A percentile compares a stretch with the other conserved stretches of the same genome.
Conservation (phyloP, 2,797 vertebrate species). For the Xerus rutilus region DNA sequence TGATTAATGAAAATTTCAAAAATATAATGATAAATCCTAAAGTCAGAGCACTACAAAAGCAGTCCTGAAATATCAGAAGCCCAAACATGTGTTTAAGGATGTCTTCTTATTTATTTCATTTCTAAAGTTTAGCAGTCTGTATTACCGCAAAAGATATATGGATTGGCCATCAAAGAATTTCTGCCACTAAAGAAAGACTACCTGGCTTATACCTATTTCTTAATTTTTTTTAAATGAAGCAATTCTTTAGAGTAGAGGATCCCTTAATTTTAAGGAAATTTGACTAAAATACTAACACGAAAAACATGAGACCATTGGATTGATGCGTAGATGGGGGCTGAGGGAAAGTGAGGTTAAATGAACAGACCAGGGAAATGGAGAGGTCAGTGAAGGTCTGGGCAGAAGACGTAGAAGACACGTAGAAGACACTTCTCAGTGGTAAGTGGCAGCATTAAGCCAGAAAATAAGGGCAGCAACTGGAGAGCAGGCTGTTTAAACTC, state of each 20-base stretch:
- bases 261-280: neutral
- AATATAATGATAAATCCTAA: constrained; percentile 20
- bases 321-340: neutral
- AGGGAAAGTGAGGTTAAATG: neutral
- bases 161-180: neutral
- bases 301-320: neutral
- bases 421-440: neutral
- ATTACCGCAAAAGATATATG: neutral
- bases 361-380: neutral
- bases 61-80: neutral
- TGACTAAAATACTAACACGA: neutral
- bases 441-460: neutral
- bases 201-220: neutral
- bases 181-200: neutral
- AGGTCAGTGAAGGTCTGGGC: neutral
- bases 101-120: neutral
- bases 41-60: neutral
- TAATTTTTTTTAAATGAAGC: constrained; percentile 1
- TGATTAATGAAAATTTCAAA: neutral
- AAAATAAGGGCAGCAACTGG: neutral
- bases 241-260: neutral
- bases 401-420: neutral
- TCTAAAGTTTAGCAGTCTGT: constrained; percentile 4
- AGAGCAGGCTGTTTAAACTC: neutral
- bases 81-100: neutral